Evolutionary conservation across 2,113 vertebrate species (phyloP).

Genomic region (Cairina moschata): DNA sequence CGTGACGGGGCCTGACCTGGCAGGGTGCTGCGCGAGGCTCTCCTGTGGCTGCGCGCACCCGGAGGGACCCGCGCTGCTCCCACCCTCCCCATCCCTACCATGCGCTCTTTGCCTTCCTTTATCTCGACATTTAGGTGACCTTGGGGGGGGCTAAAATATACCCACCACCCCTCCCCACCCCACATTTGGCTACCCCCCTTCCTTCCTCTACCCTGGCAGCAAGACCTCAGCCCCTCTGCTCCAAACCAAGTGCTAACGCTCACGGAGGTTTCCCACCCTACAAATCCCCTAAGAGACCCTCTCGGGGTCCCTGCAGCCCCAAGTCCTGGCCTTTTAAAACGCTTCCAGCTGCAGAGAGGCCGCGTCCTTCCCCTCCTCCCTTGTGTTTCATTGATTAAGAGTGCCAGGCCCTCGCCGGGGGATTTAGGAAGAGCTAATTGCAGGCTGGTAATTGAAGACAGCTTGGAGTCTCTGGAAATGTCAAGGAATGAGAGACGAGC

Average conservation of each 20-base stretch:
- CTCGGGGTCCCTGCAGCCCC: not conserved
- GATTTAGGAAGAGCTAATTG: constrained; percentile 68
- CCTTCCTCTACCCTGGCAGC: fast-evolving
- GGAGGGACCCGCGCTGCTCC: not conserved
- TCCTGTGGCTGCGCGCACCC: not conserved
- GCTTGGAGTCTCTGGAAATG: constrained; percentile 64
- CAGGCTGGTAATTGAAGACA: constrained; percentile 64
- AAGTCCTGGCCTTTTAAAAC: not conserved
- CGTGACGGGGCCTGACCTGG: constrained; percentile 21
- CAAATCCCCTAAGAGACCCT: not conserved
- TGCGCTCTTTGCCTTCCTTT: not conserved
- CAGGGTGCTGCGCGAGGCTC: constrained; percentile 35
- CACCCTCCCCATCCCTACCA: not conserved
- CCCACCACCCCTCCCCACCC: fast-evolving
- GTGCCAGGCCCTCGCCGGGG: constrained; percentile 42
- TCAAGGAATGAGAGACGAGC: constrained; percentile 54
- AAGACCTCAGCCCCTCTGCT: not conserved
- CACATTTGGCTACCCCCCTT: not conserved
- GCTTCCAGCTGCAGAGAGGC: not conserved
- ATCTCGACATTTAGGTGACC: constrained; percentile 6
- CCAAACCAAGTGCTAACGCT: not conserved
- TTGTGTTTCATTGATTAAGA: constrained; percentile 66
- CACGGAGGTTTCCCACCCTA: not conserved
- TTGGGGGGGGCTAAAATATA: not conserved
- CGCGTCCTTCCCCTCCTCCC: constrained; percentile 36